Evolutionary conservation across 2,888 invertebrate species (phyloP).

Genomic region (Andrena trimmerana): DNA sequence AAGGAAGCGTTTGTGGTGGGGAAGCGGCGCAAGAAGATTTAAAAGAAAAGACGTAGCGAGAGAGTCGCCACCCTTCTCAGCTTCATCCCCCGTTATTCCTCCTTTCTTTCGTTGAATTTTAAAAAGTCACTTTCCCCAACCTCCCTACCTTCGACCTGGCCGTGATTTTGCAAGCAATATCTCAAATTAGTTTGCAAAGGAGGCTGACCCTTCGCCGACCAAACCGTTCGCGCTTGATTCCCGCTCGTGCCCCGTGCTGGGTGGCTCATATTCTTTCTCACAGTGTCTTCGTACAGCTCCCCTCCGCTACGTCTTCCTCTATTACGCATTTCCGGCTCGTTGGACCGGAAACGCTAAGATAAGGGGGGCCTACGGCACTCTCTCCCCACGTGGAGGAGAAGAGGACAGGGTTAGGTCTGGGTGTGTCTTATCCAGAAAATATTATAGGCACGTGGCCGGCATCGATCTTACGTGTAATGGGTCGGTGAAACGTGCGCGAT

Average conservation of each 20-base stretch:
- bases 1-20: not conserved
- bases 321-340: slow-evolving; percentile 85
- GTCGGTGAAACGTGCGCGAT: slow-evolving; percentile 67
- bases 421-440: slow-evolving; percentile 80
- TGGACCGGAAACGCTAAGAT: slow-evolving; percentile 85
- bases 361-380: slow-evolving; percentile 77
- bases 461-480: slow-evolving; percentile 78
- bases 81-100: not conserved
- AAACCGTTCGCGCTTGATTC: slow-evolving; percentile 55
- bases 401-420: slow-evolving; percentile 68
- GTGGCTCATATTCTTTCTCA: slow-evolving; percentile 68
- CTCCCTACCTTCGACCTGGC: not conserved
- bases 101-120: not conserved
- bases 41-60: not conserved
- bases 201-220: slow-evolving; percentile 27
- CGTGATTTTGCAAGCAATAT: slow-evolving; percentile 9
- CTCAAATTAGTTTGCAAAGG: slow-evolving; percentile 48
- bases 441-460: slow-evolving; percentile 78
- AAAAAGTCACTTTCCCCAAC: not conserved
- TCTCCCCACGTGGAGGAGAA: slow-evolving; percentile 63
- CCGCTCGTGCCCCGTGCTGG: slow-evolving; percentile 54
- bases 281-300: slow-evolving; percentile 54
- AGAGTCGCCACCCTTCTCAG: not conserved
- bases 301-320: slow-evolving; percentile 78
- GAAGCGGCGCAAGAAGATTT: slow-evolving; percentile 3